Percentiles rank a stretch among this genome's conserved stretches.
phyloP scores from a whole-genome alignment of 2,888 invertebrate genomes.

The Apocheima hispidaria region DNA sequence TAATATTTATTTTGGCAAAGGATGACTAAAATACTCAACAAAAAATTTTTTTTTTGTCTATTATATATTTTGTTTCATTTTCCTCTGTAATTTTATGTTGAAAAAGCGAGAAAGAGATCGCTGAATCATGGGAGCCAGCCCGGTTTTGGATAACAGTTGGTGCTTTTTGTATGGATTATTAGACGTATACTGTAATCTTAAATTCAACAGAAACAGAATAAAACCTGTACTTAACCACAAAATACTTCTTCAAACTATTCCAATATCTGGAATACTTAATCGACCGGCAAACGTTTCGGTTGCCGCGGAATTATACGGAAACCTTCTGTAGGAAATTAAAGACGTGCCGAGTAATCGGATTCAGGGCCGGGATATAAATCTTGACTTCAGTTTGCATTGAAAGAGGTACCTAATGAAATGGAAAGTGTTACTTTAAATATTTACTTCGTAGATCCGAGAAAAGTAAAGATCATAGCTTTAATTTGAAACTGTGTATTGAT shows the following conservation, averaged over 20 bases:
- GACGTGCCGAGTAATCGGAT: slow-evolving; percentile 35
- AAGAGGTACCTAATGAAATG: background rate
- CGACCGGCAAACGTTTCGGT: slow-evolving; percentile 23
- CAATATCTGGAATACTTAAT: slow-evolving; percentile 31
- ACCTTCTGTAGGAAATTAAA: slow-evolving; percentile 37
- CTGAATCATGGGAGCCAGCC: no score
- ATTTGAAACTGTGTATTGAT: no score
- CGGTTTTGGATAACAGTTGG: no score
- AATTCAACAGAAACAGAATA: slow-evolving; percentile 3
- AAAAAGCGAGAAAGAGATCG: no score
- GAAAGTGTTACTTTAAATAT: background rate
- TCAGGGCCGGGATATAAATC: slow-evolving; percentile 17
- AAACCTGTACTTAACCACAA: slow-evolving; percentile 11
- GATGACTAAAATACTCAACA: no score
- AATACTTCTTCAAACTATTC: slow-evolving; percentile 28
- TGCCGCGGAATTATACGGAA: slow-evolving; percentile 24
- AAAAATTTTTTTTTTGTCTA: no score
- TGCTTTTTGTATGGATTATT: no score
- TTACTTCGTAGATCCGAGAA: background rate
- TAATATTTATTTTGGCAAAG: no score
- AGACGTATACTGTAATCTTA: no score
- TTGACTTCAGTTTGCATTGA: slow-evolving; percentile 4
- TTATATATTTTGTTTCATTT: no score
- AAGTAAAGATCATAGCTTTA: background rate
- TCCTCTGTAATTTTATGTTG: no score